A percentile compares a stretch with the other conserved stretches of the same genome.
These are phyloP conservation scores for Polyploca ridens DNA, from an alignment of 2,888 invertebrate genomes.

Conservation along the genomic window DNA sequence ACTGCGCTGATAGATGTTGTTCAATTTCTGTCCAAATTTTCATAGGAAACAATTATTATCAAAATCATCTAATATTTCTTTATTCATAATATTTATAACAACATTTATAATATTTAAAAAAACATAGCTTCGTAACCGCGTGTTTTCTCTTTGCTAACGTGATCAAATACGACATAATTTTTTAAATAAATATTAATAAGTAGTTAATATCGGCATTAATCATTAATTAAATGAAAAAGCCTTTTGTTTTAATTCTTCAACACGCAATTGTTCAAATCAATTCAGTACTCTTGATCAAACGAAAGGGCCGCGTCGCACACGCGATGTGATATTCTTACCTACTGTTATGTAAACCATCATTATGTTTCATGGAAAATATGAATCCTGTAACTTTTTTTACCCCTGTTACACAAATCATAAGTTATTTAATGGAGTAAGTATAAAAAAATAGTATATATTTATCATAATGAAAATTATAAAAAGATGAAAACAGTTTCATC, in stretches of 20 bases:
- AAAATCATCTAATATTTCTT: no score
- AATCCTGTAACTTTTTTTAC: not conserved
- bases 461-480: no score
- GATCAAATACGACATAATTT: not conserved
- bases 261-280: constrained; percentile 6
- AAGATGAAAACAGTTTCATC: no score
- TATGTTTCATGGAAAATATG: not conserved
- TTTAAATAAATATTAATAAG: not conserved
- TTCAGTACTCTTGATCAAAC: constrained; percentile 7
- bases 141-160: no score
- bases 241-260: not conserved
- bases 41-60: not conserved
- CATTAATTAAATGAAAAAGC: not conserved
- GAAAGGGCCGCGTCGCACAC: not conserved
- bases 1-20: no score
- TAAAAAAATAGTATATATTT: no score
- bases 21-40: not conserved
- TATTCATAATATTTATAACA: no score
- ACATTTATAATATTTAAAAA: no score
- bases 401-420: not conserved
- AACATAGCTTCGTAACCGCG: no score
- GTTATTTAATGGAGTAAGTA: not conserved
- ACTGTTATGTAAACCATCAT: not conserved
- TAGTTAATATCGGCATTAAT: not conserved
- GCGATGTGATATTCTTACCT: not conserved